Base-by-base conservation (phyloP, 2,113 vertebrate species). In the Solea senegalensis region DNA sequence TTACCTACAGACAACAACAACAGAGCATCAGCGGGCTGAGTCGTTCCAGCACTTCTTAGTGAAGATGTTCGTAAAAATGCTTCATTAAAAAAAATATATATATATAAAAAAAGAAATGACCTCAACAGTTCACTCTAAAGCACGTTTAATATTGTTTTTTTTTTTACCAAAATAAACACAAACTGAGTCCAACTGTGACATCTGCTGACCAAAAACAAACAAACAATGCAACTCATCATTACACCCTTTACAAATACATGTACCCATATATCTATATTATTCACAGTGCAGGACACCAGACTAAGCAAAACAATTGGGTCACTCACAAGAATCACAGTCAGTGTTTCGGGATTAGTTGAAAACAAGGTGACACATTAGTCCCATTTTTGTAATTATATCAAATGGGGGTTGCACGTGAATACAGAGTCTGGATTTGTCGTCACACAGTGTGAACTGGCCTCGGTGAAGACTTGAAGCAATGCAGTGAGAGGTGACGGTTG, bases 401-500 rank as follows among this genome's bases (percentile, higher is more conserved):
- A 15, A 34, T 5, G 34, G 44, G 27, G 15, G 43, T 2, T 9
- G n/a, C 9, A 27, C 7, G 21, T 69, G 34, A 50, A 34, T 50
- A 45, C 13, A 9, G 15, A 63, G 68, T 76, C 9, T 45, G 63
- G 34, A 28, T 75, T 71, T 65, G 79, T 40, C 74, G 44, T 71
- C 46, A 6, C 57, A 55, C 57, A 55, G 54, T 55, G 51, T 61
- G 54, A 75, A 78, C 8, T 15, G 61, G 46, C 44, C 12, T 39
- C 41, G 60, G 49, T 21, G 62, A 50, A 64, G 43, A 14, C 70
- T 69, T 9, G 28, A 55, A 56, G 77, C 76, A 70, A 80, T 62
- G 80, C 75, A 60, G 83, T 6, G 63, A 78, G 73, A 59, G 65
- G 51, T 59, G 69, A 62, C 55, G 79, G 68, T 41, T 69, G 78